Percentiles rank a stretch among this genome's conserved stretches.
phyloP scores from a whole-genome alignment of 2,888 invertebrate species.

The Drosophila algonquin region DNA sequence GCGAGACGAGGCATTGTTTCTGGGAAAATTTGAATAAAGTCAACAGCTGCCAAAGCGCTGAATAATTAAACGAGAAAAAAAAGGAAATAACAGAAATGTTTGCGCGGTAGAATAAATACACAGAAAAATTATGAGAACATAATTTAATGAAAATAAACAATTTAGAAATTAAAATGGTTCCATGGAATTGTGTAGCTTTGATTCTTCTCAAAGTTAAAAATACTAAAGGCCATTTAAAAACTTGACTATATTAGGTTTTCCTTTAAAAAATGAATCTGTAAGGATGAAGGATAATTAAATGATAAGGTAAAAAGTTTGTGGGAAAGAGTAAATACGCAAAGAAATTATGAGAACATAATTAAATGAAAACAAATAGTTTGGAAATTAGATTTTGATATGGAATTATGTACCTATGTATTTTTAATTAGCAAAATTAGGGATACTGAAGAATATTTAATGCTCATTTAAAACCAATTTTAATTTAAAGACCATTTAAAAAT shows the following conservation, averaged over 20 bases:
- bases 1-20: constrained; percentile 3
- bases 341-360: neutral
- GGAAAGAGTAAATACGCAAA: constrained; percentile 5
- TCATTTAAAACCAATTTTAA: too few species aligned
- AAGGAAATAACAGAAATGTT: constrained; percentile 13
- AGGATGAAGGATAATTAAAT: constrained; percentile 29
- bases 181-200: neutral
- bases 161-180: neutral
- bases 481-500: too few species aligned
- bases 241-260: too few species aligned
- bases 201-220: neutral
- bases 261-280: too few species aligned
- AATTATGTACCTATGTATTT: neutral
- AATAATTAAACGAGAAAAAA: constrained; percentile 37
- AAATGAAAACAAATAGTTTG: neutral
- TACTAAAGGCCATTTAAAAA: too few species aligned
- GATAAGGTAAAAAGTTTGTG: constrained; percentile 9
- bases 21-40: constrained; percentile 38
- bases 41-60: constrained; percentile 41
- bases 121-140: neutral
- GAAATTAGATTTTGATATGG: neutral
- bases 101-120: constrained; percentile 3
- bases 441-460: too few species aligned
- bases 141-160: neutral
- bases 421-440: neutral